Evolutionary conservation across 2,113 vertebrate species (phyloP), one percentile per base, ranked within the genome.

Genomic region (Theristicus caerulescens): DNA sequence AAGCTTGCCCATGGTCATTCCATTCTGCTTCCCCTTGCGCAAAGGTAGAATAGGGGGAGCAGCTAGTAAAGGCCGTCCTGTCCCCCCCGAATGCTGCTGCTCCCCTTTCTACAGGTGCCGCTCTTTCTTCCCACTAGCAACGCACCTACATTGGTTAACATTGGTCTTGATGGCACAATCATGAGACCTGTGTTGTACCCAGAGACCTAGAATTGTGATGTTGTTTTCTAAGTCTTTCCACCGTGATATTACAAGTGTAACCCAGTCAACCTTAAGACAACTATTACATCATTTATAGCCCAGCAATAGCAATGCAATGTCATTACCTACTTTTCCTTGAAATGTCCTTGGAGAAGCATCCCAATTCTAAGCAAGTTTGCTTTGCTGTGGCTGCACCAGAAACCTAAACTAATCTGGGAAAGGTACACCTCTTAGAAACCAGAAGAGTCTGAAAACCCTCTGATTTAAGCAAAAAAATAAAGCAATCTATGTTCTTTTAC

Each of bases 41-140:
- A 10, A 1, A 51, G 14, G 36, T 11, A 58, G 25, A 65, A 27
- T 3, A 29, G 4, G 6, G 10, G 36, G 8, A 67, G 34, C 47
- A 44, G 34, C 12, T 0, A 21, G 9, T 3, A 44, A 69, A 77
- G 29, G 6, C 49, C 4, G 2, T 11, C 8, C 1, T 0, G 19
- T 5, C 2, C 27, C 11, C 4, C 27, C 15, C 3, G 10, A 74
- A 49, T 13, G 10, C 58, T 42, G 16, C 8, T 71, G 61, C 16
- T 6, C 14, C 12, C 12, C 15, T 34, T 70, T 21, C 11, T 51
- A 31, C 27, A 64, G 49, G 4, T 31, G 20, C 8, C 49, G 8
- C 19, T 36, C 19, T 40, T n/a, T 31, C 52, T 82, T 44, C 49
- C 32, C 26, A 16, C 42, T 38, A 51, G 16, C 6, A 52, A 64